A percentile compares a stretch with the other conserved stretches of the same genome.
These are phyloP conservation scores for Lethocerus indicus DNA, from an alignment of 1,140 invertebrate genomes.

Conservation along the genomic window DNA sequence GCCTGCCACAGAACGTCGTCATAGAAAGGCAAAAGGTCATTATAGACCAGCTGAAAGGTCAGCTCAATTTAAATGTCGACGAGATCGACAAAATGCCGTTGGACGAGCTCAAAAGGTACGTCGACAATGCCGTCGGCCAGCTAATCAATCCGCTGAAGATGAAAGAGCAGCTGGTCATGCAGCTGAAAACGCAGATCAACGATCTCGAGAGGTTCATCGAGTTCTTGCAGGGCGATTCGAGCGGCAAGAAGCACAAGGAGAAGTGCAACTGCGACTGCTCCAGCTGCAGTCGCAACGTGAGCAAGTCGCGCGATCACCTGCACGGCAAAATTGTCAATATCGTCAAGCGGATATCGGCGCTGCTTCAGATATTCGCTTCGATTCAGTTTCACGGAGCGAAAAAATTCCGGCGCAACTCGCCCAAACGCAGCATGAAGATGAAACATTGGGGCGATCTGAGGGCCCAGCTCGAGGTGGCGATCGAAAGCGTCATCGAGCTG, in stretches of 20 bases:
- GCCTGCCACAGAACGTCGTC: slow-evolving; percentile 62
- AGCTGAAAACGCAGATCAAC: slow-evolving; percentile 90
- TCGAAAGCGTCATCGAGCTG: slow-evolving; percentile 57
- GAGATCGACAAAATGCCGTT: slow-evolving; percentile 51
- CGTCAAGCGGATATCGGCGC: slow-evolving; percentile 65
- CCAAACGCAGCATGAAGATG: slow-evolving; percentile 69
- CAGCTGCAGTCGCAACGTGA: slow-evolving; percentile 10
- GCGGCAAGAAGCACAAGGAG: neutral
- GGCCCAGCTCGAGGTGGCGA: slow-evolving; percentile 79
- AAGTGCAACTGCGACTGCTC: slow-evolving; percentile 12
- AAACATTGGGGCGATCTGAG: slow-evolving; percentile 89
- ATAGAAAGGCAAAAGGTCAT: slow-evolving; percentile 80
- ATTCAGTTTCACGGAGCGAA: slow-evolving; percentile 59
- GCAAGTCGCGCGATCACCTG: slow-evolving; percentile 18
- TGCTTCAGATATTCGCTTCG: slow-evolving; percentile 83
- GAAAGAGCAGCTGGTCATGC: slow-evolving; percentile 86
- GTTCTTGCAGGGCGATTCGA: slow-evolving; percentile 61
- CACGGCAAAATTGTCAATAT: slow-evolving; percentile 42
- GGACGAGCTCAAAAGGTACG: slow-evolving; percentile 63
- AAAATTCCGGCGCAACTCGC: slow-evolving; percentile 57
- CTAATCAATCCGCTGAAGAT: slow-evolving; percentile 83
- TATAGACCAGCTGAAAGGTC: slow-evolving; percentile 58
- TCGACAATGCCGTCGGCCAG: slow-evolving; percentile 53
- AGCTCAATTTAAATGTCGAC: slow-evolving; percentile 56
- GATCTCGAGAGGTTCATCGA: slow-evolving; percentile 95